phyloP scores from a whole-genome alignment of 2,888 invertebrate species.

The Chaitophorus viminalis region DNA sequence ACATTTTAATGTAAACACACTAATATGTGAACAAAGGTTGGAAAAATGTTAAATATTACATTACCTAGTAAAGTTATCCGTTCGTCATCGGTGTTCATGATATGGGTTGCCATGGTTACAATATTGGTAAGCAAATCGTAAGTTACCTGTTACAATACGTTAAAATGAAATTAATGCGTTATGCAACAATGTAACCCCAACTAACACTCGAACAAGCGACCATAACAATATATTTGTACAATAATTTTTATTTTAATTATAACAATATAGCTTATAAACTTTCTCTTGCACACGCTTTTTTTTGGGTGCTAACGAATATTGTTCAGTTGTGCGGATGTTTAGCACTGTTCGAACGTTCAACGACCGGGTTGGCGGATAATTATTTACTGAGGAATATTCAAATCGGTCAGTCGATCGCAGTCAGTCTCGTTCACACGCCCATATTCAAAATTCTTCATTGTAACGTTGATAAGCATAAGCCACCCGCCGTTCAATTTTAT shows the following conservation, averaged over 20 bases:
- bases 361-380: neutral
- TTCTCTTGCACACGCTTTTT: neutral
- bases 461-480: neutral
- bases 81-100: neutral
- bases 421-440: no score
- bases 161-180: no score
- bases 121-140: constrained; percentile 1
- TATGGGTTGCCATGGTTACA: constrained; percentile 39
- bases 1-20: neutral
- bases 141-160: neutral
- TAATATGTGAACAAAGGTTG: neutral
- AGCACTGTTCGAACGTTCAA: no score
- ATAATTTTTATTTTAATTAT: neutral
- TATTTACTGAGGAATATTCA: neutral
- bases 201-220: neutral
- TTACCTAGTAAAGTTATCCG: constrained; percentile 29
- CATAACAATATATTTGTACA: neutral
- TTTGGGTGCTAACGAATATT: neutral
- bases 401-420: neutral
- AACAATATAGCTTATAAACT: neutral
- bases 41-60: neutral
- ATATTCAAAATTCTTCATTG: neutral
- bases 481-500: no score
- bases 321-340: neutral
- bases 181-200: neutral